Conservation (phyloP, 2,113 vertebrate genomes). For the Corythoichthys haematopterus region DNA sequence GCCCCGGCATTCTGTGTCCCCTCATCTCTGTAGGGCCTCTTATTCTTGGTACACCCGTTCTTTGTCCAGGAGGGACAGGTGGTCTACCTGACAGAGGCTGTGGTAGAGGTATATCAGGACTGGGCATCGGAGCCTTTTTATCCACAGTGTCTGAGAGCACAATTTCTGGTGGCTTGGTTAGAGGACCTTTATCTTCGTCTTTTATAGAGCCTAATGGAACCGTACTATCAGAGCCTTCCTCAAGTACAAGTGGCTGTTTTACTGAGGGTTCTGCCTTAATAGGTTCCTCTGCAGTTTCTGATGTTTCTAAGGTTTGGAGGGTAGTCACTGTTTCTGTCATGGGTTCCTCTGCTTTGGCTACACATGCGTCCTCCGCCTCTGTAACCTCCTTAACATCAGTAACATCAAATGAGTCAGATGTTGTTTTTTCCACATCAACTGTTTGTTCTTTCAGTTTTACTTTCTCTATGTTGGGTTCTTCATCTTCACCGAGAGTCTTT, state of each 20-base stretch:
- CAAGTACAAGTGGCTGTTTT: conserved; percentile 16
- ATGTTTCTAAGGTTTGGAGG: conserved; percentile 29
- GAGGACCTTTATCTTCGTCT: conserved; percentile 18
- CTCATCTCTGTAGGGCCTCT: conserved; percentile 17
- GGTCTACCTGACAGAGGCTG: conserved; percentile 21
- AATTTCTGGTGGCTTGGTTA: conserved; percentile 7
- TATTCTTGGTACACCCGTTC: conserved; percentile 26
- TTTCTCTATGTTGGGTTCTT: conserved; percentile 10
- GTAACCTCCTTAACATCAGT: background rate
- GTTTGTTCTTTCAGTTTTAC: conserved; percentile 14
- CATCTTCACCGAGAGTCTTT: conserved; percentile 3
- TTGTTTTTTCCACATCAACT: conserved; percentile 2
- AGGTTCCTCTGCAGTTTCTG: background rate
- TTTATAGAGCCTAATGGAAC: background rate
- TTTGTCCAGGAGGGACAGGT: conserved; percentile 26
- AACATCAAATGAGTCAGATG: conserved; percentile 5
- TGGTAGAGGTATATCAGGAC: conserved; percentile 17
- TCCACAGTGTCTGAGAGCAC: conserved; percentile 11
- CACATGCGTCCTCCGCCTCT: background rate
- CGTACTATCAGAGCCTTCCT: conserved; percentile 19
- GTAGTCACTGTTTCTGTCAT: conserved; percentile 8
- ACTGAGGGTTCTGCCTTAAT: background rate
- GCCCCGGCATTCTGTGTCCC: conserved; percentile 38
- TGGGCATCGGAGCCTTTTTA: conserved; percentile 12
- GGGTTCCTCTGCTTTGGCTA: conserved; percentile 15